Evolutionary conservation across 2,888 invertebrate species (phyloP).

Genomic region (Smittia sp.): DNA sequence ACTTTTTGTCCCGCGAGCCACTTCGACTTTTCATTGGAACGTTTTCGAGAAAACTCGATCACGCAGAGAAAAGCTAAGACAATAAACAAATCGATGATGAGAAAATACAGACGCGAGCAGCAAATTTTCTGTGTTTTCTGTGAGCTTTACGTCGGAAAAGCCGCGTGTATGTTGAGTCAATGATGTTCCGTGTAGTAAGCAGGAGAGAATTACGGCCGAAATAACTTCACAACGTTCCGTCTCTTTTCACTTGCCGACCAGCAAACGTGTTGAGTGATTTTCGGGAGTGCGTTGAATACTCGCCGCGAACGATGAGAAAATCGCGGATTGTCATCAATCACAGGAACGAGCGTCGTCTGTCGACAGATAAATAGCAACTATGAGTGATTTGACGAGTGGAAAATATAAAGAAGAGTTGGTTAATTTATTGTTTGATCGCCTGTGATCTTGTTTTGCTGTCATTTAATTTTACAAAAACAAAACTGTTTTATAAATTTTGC

Average conservation of each 20-base stretch:
- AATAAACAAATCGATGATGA: not conserved
- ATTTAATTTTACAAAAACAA: too few species aligned
- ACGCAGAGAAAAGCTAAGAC: not conserved
- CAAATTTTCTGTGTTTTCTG: not conserved
- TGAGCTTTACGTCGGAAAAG: not conserved
- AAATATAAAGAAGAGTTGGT: too few species aligned
- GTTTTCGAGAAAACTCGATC: not conserved
- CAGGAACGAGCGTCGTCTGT: too few species aligned
- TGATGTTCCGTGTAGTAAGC: not conserved
- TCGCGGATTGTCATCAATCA: too few species aligned
- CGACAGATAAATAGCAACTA: too few species aligned
- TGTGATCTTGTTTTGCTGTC: too few species aligned
- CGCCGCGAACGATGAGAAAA: too few species aligned
- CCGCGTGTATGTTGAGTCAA: constrained; percentile 1
- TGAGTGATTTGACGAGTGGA: too few species aligned
- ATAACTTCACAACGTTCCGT: constrained; percentile 25
- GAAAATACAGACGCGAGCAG: not conserved
- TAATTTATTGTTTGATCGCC: too few species aligned
- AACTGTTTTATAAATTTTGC: too few species aligned
- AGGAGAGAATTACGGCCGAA: not conserved
- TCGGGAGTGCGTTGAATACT: not conserved
- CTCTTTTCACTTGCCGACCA: constrained; percentile 29
- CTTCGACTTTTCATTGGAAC: too few species aligned
- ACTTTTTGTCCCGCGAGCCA: not conserved
- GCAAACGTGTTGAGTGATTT: not conserved